Evolutionary conservation across 1,140 invertebrate genomes (phyloP).

Genomic region (Tetranychus urticae): DNA sequence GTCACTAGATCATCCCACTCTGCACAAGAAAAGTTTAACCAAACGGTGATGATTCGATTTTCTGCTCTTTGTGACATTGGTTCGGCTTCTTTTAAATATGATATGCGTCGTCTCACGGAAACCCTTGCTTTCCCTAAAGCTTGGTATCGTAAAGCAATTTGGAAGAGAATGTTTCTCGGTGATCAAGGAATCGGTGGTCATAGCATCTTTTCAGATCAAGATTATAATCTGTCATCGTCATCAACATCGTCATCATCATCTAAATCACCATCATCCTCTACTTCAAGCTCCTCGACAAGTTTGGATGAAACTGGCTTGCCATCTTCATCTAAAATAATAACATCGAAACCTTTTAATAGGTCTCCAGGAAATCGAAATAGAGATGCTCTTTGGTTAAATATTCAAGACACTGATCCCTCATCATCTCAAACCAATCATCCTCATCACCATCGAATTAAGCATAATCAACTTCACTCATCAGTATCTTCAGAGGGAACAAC

Average conservation of each 20-base stretch:
- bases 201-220: conserved; percentile 24
- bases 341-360: neutral
- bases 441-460: neutral
- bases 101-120: conserved; percentile 89
- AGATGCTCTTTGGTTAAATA: neutral
- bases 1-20: neutral
- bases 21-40: neutral
- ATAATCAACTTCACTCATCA: neutral
- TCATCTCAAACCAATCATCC: neutral
- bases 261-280: neutral
- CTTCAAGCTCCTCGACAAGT: neutral
- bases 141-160: conserved; percentile 83
- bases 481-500: neutral
- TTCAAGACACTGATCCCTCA: neutral
- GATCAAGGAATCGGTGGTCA: conserved; percentile 37
- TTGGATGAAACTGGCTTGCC: neutral
- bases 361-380: neutral
- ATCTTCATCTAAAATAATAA: neutral
- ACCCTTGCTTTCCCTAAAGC: conserved; percentile 93
- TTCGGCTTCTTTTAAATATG: conserved; percentile 94
- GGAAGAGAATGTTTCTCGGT: conserved; percentile 71
- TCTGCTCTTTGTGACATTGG: conserved; percentile 79
- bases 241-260: no score
- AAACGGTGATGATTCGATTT: conserved; percentile 14
- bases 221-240: neutral